Percentiles rank a stretch among this genome's conserved stretches.
phyloP scores from a whole-genome alignment of 37 sponge, comb jelly and placozoan genomes.

The Halisarca cf. caerulea region DNA sequence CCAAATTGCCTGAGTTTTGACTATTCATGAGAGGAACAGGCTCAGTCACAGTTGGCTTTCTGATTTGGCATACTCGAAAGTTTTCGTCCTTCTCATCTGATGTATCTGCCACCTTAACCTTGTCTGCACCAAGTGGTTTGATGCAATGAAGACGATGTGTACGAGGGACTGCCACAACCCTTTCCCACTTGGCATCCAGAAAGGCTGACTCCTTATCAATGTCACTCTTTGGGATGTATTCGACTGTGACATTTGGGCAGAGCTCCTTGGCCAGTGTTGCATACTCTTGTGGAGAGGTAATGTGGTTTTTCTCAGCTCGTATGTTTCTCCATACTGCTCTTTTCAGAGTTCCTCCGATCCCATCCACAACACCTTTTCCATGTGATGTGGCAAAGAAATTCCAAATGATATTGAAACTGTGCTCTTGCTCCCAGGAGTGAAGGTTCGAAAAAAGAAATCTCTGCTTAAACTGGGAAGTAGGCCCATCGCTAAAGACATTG shows the following conservation, averaged over 20 bases:
- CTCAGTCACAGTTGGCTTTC: not conserved
- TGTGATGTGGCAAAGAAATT: too few relatives aligned
- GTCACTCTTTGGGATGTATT: not conserved
- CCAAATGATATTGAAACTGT: too few relatives aligned
- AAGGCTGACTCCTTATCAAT: not conserved
- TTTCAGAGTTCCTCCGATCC: constrained; percentile 42
- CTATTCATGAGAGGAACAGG: too few relatives aligned
- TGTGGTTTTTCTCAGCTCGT: constrained; percentile 5
- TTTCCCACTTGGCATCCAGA: constrained; percentile 26
- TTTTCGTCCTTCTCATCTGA: not conserved
- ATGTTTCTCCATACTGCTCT: constrained; percentile 46
- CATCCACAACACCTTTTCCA: too few relatives aligned
- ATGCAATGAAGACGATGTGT: constrained; percentile 36
- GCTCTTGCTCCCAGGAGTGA: too few relatives aligned
- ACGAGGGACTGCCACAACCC: constrained; percentile 21
- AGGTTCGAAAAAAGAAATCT: too few relatives aligned
- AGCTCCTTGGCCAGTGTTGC: constrained; percentile 2
- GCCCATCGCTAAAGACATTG: too few relatives aligned
- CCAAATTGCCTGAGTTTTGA: too few relatives aligned
- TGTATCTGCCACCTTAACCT: constrained; percentile 24
- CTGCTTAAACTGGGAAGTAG: too few relatives aligned
- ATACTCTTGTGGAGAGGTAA: constrained; percentile 32
- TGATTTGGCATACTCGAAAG: not conserved
- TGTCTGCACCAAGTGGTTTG: constrained; percentile 3
- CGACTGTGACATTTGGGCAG: constrained; percentile 17